phyloP scores from a whole-genome alignment of 2,797 vertebrate species.

The Spinus olivaceus region DNA sequence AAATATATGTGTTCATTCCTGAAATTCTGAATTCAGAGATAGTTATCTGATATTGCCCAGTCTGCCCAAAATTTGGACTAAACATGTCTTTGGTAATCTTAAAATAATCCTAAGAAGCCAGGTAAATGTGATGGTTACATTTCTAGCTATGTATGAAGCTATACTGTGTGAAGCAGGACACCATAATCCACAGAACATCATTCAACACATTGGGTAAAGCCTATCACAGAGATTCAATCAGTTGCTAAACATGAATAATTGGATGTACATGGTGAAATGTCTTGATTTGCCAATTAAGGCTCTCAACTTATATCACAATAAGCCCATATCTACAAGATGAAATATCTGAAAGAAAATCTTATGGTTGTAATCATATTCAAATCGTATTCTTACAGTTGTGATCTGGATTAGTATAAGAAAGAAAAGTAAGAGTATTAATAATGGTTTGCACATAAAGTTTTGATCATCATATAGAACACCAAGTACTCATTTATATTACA shows the following conservation, averaged over 20 bases:
- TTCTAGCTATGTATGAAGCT: not conserved
- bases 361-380: not conserved
- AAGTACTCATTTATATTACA: not conserved
- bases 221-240: not conserved
- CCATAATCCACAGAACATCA: not conserved
- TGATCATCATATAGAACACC: not conserved
- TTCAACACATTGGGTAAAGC: not conserved
- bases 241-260: not conserved
- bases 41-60: not conserved
- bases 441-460: not conserved
- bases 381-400: not conserved
- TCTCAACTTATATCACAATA: not conserved
- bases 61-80: not conserved
- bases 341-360: not conserved
- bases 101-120: not conserved
- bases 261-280: not conserved
- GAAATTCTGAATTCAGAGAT: not conserved
- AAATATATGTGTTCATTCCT: not conserved
- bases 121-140: not conserved
- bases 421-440: not conserved
- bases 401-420: not conserved
- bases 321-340: not conserved
- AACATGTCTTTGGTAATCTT: not conserved
- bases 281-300: not conserved
- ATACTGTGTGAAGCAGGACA: not conserved